Base-by-base conservation (phyloP, 2,888 invertebrate genomes). In the Epirrhoe alternata region DNA sequence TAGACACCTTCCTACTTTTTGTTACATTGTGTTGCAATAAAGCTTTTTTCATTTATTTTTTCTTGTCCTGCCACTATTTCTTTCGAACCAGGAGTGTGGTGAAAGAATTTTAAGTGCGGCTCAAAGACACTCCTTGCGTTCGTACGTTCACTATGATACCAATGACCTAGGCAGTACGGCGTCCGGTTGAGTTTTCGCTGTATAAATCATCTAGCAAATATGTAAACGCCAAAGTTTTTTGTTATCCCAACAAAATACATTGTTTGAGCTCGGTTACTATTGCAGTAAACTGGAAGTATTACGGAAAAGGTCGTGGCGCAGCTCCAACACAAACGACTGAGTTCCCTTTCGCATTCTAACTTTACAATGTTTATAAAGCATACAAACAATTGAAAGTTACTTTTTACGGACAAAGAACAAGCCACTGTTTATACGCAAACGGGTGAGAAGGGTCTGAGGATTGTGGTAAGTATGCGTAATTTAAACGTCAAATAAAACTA, bases 241-340 rank as follows among this genome's bases (percentile, higher is more conserved):
- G 59, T 67, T 59, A 52, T 59, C 14, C 17, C 12, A 52, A 60
- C 52, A 63, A 59, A 55, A 64, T 64, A 56, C 65, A 70, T 70
- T 73, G 69, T 73, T 68, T 61, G 68, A 60, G 61, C 38, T 60
- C 57, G 59, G 38, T 45, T 70, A 71, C 68, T 71, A 69, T 49
- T 61, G 54, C 61, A 63, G 64, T 73, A 69, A 73, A 73, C 68
- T 65, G 70, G 62, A 66, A 64, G 69, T 71, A 73, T 68, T 61
- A 68, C 74, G 74, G 72, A 69, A 73, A 66, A 68, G 69, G 73
- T 68, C 70, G 69, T 49, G 42, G 52, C 62, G 50, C 14, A 64
- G 51, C 60, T 55, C 58, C 63, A 64, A 58, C 52, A 63, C 69
- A 70, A 73, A 74, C 70, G 68, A 67, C 62, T 58, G 54, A 68